Percentiles rank a stretch among this genome's conserved stretches.
Evolutionary conservation across 2,113 vertebrate species (phyloP).

Genomic region (Spea multiplicata): DNA sequence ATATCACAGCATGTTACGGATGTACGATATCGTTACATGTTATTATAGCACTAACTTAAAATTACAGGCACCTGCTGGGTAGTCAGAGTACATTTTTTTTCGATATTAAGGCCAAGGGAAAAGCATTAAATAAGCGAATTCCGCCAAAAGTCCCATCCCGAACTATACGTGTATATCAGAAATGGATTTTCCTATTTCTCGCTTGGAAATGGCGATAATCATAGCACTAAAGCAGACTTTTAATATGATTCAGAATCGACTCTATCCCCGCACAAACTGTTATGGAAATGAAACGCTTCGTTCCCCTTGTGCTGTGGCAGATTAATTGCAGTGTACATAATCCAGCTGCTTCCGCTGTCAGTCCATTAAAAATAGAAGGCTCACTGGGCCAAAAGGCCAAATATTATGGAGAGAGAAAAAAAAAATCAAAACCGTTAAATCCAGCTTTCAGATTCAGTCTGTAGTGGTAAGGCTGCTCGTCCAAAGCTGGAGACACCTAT

Average conservation of each 20-base stretch:
- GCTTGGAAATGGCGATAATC: too few relatives aligned
- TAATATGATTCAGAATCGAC: not conserved
- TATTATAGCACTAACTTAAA: too few relatives aligned
- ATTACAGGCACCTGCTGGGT: too few relatives aligned
- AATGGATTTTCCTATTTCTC: too few relatives aligned
- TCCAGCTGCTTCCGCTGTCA: not conserved
- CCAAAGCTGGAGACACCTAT: not conserved
- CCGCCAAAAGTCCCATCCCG: too few relatives aligned
- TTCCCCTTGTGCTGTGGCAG: not conserved
- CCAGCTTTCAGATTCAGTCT: not conserved
- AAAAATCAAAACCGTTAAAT: not conserved
- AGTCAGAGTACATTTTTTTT: too few relatives aligned
- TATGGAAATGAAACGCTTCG: not conserved
- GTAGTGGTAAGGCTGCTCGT: not conserved
- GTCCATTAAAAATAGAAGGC: constrained; percentile 4
- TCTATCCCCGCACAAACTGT: not conserved
- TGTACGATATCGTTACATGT: too few relatives aligned
- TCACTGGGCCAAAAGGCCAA: not conserved
- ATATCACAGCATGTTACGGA: too few relatives aligned
- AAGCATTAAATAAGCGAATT: too few relatives aligned
- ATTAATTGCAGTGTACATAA: constrained; percentile 14
- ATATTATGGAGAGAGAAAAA: not conserved
- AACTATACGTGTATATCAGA: too few relatives aligned
- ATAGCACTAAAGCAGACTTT: too few relatives aligned
- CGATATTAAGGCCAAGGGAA: too few relatives aligned